These are phyloP conservation scores for Gymnoscopelus braueri DNA, from an alignment of 2,797 vertebrate genomes.

Conservation along the genomic window DNA sequence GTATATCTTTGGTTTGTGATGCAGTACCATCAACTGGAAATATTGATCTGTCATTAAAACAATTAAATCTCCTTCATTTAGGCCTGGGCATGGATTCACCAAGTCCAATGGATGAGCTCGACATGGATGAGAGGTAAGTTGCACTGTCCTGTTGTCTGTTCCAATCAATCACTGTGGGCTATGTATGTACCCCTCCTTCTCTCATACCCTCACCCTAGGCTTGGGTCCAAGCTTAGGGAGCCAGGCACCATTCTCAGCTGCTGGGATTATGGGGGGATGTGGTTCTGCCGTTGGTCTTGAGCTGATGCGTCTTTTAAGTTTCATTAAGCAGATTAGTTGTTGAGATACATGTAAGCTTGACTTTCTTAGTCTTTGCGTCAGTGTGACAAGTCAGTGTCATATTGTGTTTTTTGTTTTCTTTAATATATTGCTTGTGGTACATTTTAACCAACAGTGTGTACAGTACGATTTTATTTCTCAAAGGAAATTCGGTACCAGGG, in stretches of 20 bases:
- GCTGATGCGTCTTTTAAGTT: slow-evolving; percentile 7
- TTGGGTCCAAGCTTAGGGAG: slow-evolving; percentile 32
- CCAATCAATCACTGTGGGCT: slow-evolving; percentile 43
- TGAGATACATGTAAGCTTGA: slow-evolving; percentile 10
- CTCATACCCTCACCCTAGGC: slow-evolving; percentile 8
- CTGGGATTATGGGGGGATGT: slow-evolving; percentile 57
- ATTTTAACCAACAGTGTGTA: no score
- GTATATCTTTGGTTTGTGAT: background rate
- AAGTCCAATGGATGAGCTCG: slow-evolving; percentile 79
- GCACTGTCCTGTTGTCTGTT: slow-evolving; percentile 37
- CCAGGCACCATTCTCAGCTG: slow-evolving; percentile 42
- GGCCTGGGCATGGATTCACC: slow-evolving; percentile 86
- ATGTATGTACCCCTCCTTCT: background rate
- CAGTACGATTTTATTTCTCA: no score
- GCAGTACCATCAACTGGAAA: background rate
- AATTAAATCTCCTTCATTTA: slow-evolving; percentile 52
- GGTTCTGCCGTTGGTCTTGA: slow-evolving; percentile 46
- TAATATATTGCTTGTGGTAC: no score
- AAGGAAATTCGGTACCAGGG: no score
- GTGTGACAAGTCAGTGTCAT: background rate
- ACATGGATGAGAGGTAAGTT: slow-evolving; percentile 86
- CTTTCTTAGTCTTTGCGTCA: slow-evolving; percentile 39
- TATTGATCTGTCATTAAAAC: slow-evolving; percentile 3
- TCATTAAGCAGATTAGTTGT: slow-evolving; percentile 48
- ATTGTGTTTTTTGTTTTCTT: background rate